phyloP scores from a whole-genome alignment of 2,113 vertebrate genomes.

The Acanthochromis polyacanthus region DNA sequence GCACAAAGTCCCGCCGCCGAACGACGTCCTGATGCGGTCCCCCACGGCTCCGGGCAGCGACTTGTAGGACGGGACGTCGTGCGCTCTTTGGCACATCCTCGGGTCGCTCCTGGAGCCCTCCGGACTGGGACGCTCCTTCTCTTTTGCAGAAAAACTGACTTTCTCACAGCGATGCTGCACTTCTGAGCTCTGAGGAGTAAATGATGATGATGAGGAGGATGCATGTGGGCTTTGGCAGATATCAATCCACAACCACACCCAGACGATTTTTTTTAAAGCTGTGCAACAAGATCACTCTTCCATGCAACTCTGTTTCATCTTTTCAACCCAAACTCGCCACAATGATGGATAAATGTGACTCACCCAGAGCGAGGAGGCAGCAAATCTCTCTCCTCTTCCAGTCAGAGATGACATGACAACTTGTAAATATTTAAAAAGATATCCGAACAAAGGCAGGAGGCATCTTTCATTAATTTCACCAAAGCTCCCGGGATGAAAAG shows the following conservation, averaged over 20 bases:
- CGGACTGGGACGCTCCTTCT: conserved; percentile 86
- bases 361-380: conserved; percentile 88
- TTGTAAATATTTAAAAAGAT: conserved; percentile 81
- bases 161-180: conserved; percentile 85
- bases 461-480: conserved; percentile 34
- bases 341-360: conserved; percentile 66
- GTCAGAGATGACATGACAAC: conserved; percentile 93
- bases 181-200: conserved; percentile 83
- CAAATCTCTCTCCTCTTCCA: conserved; percentile 87
- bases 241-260: conserved; percentile 77
- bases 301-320: neutral
- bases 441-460: conserved; percentile 72
- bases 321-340: neutral
- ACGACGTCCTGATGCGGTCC: conserved; percentile 88
- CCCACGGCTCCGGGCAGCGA: conserved; percentile 88
- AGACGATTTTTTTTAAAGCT: conserved; percentile 27
- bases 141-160: conserved; percentile 77
- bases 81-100: conserved; percentile 88
- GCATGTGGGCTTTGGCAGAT: conserved; percentile 55
- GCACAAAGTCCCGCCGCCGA: conserved; percentile 82
- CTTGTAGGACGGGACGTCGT: conserved; percentile 86
- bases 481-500: neutral
- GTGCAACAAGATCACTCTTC: conserved; percentile 7
- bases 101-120: conserved; percentile 89
- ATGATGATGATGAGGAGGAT: conserved; percentile 35